A percentile compares a stretch with the other conserved stretches of the same genome.
Conservation (phyloP, 2,113 vertebrate genomes). For the Eubucco bourcierii region DNA sequence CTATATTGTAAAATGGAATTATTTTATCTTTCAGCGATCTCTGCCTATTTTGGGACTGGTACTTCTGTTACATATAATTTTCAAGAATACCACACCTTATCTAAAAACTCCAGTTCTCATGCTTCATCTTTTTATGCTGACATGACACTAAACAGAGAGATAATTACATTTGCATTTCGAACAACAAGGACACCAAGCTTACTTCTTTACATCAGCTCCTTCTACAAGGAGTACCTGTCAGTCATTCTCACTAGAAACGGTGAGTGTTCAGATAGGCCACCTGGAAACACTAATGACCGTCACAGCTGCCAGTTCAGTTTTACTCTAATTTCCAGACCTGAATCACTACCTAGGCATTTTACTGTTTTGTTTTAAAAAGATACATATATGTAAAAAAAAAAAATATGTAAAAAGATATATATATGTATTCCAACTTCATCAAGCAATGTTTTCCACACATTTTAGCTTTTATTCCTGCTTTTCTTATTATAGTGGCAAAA, state of each 20-base stretch:
- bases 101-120: constrained; percentile 82
- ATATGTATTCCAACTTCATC: background rate
- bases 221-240: constrained; percentile 86
- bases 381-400: background rate
- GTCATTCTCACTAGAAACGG: constrained; percentile 87
- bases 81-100: constrained; percentile 84
- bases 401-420: no score
- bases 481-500: background rate
- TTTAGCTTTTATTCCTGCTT: background rate
- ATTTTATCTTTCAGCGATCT: constrained; percentile 82
- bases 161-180: constrained; percentile 84
- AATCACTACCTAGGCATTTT: background rate
- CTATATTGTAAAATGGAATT: background rate
- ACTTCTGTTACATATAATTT: constrained; percentile 87
- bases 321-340: background rate
- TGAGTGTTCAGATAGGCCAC: constrained; percentile 62
- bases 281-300: background rate
- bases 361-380: no score
- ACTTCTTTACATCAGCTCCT: constrained; percentile 84
- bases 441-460: background rate
- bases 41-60: constrained; percentile 84
- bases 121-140: constrained; percentile 87
- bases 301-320: background rate
- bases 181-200: constrained; percentile 83
- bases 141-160: constrained; percentile 81